Base-by-base conservation (phyloP, 1,140 invertebrate genomes). In the Drosophila eugracilis region DNA sequence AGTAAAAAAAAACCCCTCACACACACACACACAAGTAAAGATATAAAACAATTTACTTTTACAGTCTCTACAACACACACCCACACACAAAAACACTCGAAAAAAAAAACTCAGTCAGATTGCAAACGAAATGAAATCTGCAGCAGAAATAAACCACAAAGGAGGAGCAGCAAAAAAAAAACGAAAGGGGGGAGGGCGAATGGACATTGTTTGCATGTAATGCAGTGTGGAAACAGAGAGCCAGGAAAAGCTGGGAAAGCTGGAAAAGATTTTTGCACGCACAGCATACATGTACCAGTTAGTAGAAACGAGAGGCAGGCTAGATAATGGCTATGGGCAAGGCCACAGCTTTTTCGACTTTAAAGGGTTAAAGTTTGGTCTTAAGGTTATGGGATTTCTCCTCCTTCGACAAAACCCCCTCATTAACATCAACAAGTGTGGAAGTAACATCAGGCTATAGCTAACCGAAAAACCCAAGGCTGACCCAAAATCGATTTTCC, bases 21-120 rank as follows among this genome's bases (percentile, higher is more conserved):
- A 42, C 37, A 44, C 28, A 54, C 47, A 37, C 9, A 41, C 37
- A 65, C 19, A 48, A 26, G 59, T 28, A 44, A 78, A 57, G 69
- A 76, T 75, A 76, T 79, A 86, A 88, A 88, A 88, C 84, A 83
- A 88, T 88, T 88, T 88, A 78, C 72, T 79, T 80, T 63, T 69
- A 73, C 71, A 42, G 63, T 59, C 32, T 19, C 48, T 28, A 39
- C 62, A 69, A 44, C 45, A 59, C 63, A 48, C 45, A 54, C 15
- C 58, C 28, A 3, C 14, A 26, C 30, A 54, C 39, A 41, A 54
- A 39, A 17, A 44, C 58, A 47, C 44, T 36, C n/a, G 15, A 32
- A 62, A 70, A 58, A n/a, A n/a, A 54, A 58, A 57, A 47, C 39
- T 37, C 60, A 58, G 65, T 37, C 22, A 44, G 71, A 81, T 76